phyloP scores from a whole-genome alignment of 2,888 invertebrate species.

The Tetragnatha montana region DNA sequence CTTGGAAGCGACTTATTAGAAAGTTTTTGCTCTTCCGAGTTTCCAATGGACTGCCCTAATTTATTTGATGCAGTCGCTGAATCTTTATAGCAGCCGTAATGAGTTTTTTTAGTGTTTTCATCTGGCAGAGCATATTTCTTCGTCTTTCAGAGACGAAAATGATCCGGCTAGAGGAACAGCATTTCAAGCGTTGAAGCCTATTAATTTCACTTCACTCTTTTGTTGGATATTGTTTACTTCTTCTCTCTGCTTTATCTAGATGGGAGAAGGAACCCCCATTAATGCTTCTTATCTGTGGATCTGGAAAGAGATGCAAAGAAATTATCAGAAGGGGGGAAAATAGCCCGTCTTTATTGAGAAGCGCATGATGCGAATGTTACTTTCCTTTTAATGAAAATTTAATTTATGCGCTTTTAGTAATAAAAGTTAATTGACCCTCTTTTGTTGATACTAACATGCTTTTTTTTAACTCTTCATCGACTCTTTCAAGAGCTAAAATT shows the following conservation, averaged over 20 bases:
- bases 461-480: neutral
- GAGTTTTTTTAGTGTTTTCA: conserved; percentile 44
- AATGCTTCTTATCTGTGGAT: conserved; percentile 24
- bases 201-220: conserved; percentile 6
- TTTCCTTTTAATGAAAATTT: neutral
- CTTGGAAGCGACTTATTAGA: conserved; percentile 40
- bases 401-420: neutral
- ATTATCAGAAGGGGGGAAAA: neutral
- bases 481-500: neutral
- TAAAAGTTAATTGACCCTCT: neutral
- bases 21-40: neutral
- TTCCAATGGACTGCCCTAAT: neutral
- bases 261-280: conserved; percentile 22
- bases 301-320: neutral
- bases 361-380: neutral
- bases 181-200: conserved; percentile 40
- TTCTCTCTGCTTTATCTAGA: conserved; percentile 24
- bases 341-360: neutral
- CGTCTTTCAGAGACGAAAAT: conserved; percentile 18
- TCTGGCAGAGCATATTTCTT: conserved; percentile 1
- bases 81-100: conserved; percentile 50
- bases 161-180: conserved; percentile 17
- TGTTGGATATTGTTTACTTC: conserved; percentile 4
- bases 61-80: conserved; percentile 25
- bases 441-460: neutral